phyloP scores from a whole-genome alignment of 2,113 vertebrate genomes.

The Eira barbara region DNA sequence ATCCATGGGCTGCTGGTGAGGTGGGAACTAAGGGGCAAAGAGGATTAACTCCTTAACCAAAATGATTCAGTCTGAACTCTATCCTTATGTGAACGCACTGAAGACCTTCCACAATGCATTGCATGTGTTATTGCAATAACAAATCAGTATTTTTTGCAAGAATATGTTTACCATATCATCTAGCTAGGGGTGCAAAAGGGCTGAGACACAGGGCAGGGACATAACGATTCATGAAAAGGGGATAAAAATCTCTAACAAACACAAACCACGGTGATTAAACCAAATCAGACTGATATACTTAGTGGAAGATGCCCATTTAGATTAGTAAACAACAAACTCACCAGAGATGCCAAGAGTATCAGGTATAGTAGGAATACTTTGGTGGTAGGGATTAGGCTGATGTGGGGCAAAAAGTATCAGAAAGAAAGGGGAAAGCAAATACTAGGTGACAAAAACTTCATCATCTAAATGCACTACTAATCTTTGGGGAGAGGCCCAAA shows the following conservation, averaged over 20 bases:
- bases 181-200: background rate
- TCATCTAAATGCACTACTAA: background rate
- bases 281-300: background rate
- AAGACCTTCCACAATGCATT: background rate
- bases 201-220: no score
- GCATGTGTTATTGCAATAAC: background rate
- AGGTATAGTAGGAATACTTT: background rate
- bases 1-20: background rate
- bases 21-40: background rate
- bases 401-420: fast-evolving
- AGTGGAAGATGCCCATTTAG: background rate
- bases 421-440: background rate
- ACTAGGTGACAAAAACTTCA: background rate
- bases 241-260: background rate
- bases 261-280: background rate
- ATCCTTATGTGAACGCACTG: background rate
- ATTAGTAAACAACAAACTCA: background rate
- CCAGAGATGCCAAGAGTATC: background rate
- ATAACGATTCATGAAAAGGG: background rate
- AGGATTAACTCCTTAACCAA: background rate
- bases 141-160: background rate
- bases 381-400: background rate
- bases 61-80: background rate
- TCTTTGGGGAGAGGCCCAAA: background rate
- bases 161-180: background rate